These are phyloP conservation scores for Drosophila histrio DNA, from an alignment of 2,888 invertebrate genomes.

Conservation along the genomic window DNA sequence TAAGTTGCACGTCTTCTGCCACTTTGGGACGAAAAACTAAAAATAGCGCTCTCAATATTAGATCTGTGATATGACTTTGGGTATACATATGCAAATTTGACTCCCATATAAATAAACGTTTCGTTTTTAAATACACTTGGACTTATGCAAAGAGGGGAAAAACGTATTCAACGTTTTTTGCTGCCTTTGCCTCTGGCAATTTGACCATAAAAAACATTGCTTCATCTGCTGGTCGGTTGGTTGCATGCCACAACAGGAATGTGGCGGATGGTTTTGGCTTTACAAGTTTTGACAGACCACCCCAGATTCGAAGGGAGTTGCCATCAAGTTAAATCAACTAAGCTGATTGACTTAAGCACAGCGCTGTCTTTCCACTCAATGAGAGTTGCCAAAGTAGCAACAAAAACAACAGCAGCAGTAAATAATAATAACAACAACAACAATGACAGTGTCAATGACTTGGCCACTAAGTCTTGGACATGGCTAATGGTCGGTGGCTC, in stretches of 20 bases:
- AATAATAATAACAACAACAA: constrained; percentile 13
- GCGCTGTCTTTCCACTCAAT: constrained; percentile 56
- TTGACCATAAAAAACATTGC: constrained; percentile 17
- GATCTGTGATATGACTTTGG: constrained; percentile 22
- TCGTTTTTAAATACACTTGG: background rate
- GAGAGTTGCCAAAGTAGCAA: constrained; percentile 35
- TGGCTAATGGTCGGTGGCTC: constrained; percentile 38
- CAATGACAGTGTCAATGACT: constrained; percentile 64
- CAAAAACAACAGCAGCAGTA: constrained; percentile 9
- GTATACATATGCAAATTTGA: constrained; percentile 33
- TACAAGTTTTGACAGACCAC: constrained; percentile 40
- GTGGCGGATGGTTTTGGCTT: constrained; percentile 21
- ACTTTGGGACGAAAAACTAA: constrained; percentile 11
- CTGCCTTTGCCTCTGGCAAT: constrained; percentile 12
- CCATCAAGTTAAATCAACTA: constrained; percentile 39
- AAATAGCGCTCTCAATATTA: constrained; percentile 18
- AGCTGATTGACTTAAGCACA: constrained; percentile 68
- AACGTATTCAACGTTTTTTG: background rate
- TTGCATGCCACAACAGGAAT: background rate
- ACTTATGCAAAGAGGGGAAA: background rate
- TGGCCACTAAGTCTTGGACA: constrained; percentile 25
- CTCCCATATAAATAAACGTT: constrained; percentile 6
- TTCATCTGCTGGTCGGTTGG: constrained; percentile 12
- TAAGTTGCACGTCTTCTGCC: constrained; percentile 12
- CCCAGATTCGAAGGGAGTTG: background rate